Evolutionary conservation across 2,113 vertebrate genomes (phyloP).

Genomic region (Mus musculus): GRCm39 chr8:11532501-11533000

Average conservation of each 20-base stretch:
- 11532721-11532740: neutral
- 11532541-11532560: neutral
- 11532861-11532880: neutral
- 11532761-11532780: neutral
- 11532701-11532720: neutral
- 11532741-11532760: neutral
- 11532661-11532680: neutral
- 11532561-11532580: neutral
- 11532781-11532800: neutral
- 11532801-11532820: neutral
- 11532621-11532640: constrained; percentile 4
- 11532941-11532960: neutral
- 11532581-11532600: neutral
- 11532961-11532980: neutral
- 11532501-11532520: neutral
- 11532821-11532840: neutral
- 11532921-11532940: neutral
- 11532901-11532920: neutral
- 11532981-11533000: too few relatives aligned
- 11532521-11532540: too few relatives aligned
- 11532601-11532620: neutral
- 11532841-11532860: neutral
- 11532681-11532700: neutral
- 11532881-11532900: neutral
- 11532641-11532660: neutral